Evolutionary conservation across 2,888 invertebrate species (phyloP).

Genomic region (Caenorhabditis becei): DNA sequence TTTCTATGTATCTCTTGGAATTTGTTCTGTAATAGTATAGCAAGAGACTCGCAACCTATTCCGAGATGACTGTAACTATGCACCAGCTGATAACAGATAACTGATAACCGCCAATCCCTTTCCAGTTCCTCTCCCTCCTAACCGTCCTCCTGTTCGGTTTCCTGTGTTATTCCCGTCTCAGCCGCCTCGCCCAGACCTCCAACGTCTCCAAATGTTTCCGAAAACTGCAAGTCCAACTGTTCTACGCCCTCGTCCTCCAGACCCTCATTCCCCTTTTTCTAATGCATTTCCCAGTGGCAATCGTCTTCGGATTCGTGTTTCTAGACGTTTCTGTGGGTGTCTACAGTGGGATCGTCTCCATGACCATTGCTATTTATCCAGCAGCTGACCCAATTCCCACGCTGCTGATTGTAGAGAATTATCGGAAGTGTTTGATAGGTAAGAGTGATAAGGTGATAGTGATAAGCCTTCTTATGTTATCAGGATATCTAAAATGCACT

Average conservation of each 20-base stretch:
- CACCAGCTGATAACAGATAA: too few species aligned
- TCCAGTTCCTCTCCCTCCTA: conserved; percentile 7
- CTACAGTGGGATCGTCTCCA: neutral
- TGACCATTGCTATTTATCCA: conserved; percentile 11
- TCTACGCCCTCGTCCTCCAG: too few species aligned
- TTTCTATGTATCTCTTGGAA: too few species aligned
- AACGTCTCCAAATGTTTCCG: conserved; percentile 3
- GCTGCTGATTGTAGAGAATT: neutral
- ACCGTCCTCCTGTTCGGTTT: conserved; percentile 12
- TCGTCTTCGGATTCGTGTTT: neutral
- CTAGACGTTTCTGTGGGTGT: neutral
- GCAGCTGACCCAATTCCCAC: conserved; percentile 11
- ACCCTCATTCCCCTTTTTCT: conserved; percentile 12
- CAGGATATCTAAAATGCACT: neutral
- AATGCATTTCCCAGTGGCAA: conserved; percentile 6
- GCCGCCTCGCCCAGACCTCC: neutral
- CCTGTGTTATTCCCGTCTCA: conserved; percentile 17
- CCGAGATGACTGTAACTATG: too few species aligned
- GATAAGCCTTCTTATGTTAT: conserved; percentile 1
- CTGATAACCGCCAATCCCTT: neutral
- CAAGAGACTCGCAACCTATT: too few species aligned
- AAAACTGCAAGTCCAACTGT: conserved; percentile 30
- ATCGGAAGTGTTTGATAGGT: neutral
- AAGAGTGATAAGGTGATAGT: neutral
- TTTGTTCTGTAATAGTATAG: too few species aligned